These are phyloP conservation scores for Marmota monax DNA, from an alignment of 2,113 vertebrate genomes.

Conservation along the genomic window DNA sequence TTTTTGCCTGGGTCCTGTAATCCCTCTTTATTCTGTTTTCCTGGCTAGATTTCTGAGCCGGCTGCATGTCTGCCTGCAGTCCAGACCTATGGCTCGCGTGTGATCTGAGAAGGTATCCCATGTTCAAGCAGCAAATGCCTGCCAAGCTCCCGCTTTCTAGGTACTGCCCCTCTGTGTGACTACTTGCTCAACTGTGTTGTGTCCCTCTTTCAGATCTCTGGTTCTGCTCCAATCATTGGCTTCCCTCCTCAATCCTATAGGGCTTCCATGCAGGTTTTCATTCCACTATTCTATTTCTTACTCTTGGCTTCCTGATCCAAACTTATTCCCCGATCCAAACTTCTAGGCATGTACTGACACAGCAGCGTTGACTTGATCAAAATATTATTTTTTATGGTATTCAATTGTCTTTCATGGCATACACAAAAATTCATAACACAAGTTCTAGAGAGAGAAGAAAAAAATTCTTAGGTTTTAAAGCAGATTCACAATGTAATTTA, in stretches of 20 bases:
- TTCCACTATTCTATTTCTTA: not conserved
- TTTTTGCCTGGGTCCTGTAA: not conserved
- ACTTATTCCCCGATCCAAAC: not conserved
- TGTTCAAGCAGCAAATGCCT: not conserved
- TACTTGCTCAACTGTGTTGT: too few species aligned
- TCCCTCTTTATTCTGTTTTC: not conserved
- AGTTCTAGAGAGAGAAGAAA: not conserved
- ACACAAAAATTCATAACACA: not conserved
- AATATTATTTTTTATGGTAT: not conserved
- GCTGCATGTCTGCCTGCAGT: not conserved
- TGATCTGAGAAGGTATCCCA: not conserved
- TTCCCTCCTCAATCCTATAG: not conserved
- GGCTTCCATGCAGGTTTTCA: not conserved
- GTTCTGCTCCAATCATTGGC: not conserved
- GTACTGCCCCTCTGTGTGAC: rapidly evolving
- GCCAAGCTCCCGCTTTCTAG: not conserved
- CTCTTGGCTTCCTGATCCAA: not conserved
- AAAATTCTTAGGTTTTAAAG: conserved; percentile 40
- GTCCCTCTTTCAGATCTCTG: rapidly evolving
- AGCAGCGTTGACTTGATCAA: not conserved
- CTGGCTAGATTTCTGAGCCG: not conserved
- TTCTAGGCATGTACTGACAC: not conserved
- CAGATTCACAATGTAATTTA: conserved; percentile 50
- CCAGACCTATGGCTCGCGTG: not conserved
- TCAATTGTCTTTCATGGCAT: not conserved